Evolutionary conservation across 2,797 vertebrate genomes (phyloP), one percentile per base, ranked within the genome.

Genomic region (Vireo griseus): DNA sequence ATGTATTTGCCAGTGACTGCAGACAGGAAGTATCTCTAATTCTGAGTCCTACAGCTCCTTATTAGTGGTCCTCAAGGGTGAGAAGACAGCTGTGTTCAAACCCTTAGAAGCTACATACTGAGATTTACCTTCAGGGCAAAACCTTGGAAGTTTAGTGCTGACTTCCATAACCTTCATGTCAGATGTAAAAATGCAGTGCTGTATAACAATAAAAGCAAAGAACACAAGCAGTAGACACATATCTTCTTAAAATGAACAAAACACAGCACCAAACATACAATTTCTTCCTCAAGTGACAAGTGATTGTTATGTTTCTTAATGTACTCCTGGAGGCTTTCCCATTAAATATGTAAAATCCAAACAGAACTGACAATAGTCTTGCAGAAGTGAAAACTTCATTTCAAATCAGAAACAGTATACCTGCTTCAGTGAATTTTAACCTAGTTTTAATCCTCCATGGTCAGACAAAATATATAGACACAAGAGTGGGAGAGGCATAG

Each of bases 251-350:
- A 71, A 67, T 37, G 4, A 81, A 72, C 57, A 59, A 84, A 84
- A 37, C 16, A 20, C 13, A 48, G 22, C 37, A 48, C 28, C 2
- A 6, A 84, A 65, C 12, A 35, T 72, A n/a, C 13, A 31, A 47
- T 78, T 93, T 72, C 37, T 88, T 90, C 29, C 42, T 50, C 20
- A 29, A 78, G 14, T 65, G 57, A 78, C 37, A 92, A 74, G 59
- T 54, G 3, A 50, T 40, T 78, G 20, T 75, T 19, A 11, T 26
- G 24, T 72, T 75, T 35, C 37, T 58, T 71, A 54, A 31, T 33
- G 31, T 78, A 68, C 26, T 82, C 31, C 54, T 62, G 24, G 25
- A 71, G n/a, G 39, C 24, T 89, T 86, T 81, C 4, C n/a, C 31
- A 20, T 47, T 28, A 79, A 81, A 66, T 61, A 58, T 6, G 6